Percentiles rank a stretch among this genome's conserved stretches.
Conservation (phyloP, 2,113 vertebrate genomes). For the Trichechus manatus region DNA sequence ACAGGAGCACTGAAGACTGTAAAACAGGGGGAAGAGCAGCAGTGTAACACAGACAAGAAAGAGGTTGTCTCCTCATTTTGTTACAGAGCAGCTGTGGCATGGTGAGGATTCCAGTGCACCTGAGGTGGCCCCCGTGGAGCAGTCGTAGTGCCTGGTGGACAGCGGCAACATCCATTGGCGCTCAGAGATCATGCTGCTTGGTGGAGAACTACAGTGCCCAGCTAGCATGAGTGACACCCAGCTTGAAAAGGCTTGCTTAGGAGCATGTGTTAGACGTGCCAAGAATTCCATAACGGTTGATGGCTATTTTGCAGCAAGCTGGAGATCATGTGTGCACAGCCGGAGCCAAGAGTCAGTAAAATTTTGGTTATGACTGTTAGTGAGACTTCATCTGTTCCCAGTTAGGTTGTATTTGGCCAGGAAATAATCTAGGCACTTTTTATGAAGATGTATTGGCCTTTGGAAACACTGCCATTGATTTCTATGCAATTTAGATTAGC, state of each 20-base stretch:
- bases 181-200: background rate
- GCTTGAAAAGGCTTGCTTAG: background rate
- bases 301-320: background rate
- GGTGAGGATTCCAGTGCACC: background rate
- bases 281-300: background rate
- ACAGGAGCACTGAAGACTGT: background rate
- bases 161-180: background rate
- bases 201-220: background rate
- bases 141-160: background rate
- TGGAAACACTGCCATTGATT: background rate
- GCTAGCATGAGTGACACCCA: too few relatives aligned
- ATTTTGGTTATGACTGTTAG: background rate
- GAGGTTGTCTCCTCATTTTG: background rate
- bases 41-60: background rate
- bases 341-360: background rate
- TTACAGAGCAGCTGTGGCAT: background rate
- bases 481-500: background rate
- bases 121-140: background rate
- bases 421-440: constrained; percentile 44
- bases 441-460: background rate
- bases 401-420: background rate
- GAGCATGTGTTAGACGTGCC: background rate
- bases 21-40: background rate
- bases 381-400: background rate
- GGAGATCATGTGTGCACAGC: background rate